These are phyloP conservation scores for Cichladusa arquata DNA, from an alignment of 2,113 vertebrate genomes.

Conservation along the genomic window DNA sequence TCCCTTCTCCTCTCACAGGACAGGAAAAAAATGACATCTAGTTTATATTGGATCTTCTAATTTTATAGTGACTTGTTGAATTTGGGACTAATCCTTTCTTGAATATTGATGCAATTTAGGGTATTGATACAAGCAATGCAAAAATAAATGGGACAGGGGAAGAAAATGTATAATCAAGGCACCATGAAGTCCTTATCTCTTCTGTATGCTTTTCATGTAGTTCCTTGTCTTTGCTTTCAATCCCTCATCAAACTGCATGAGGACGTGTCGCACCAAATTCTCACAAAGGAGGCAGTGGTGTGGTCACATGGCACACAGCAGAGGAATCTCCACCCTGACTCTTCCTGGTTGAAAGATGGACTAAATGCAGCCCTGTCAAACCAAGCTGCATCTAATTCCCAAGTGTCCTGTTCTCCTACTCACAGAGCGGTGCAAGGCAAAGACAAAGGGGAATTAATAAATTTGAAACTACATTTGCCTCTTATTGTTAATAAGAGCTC, in stretches of 20 bases:
- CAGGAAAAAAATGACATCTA: background rate
- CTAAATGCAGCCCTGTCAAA: background rate
- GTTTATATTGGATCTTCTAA: background rate
- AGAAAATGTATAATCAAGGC: background rate
- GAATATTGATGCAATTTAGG: background rate
- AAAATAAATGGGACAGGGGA: background rate
- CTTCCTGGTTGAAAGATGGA: background rate
- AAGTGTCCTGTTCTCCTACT: background rate
- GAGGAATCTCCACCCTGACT: background rate
- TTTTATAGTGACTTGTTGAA: background rate
- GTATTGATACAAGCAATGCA: background rate
- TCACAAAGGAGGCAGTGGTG: background rate
- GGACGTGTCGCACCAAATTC: background rate
- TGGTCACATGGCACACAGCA: rapidly evolving
- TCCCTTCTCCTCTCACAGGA: background rate
- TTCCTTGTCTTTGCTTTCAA: background rate
- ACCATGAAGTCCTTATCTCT: background rate
- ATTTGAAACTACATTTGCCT: background rate
- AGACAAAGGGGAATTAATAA: background rate
- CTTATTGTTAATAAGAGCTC: background rate
- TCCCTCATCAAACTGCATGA: background rate
- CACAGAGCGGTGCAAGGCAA: background rate
- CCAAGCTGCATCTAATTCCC: background rate
- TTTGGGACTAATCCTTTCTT: background rate
- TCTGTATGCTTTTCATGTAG: background rate